Evolutionary conservation across 2,888 invertebrate species (phyloP).

Genomic region (Ophion ellenae): DNA sequence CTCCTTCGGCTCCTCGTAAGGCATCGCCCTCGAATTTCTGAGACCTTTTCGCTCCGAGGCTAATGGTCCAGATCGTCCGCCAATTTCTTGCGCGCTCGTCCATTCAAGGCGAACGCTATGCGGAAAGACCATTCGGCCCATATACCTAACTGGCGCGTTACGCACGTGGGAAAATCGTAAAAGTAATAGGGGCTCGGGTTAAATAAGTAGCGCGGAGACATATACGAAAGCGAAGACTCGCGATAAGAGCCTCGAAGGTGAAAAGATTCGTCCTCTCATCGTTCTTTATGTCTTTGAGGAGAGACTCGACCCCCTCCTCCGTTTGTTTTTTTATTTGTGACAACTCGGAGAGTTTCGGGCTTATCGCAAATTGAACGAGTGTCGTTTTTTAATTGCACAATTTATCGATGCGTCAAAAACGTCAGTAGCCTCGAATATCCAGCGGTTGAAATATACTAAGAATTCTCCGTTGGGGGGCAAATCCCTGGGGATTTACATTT

Average conservation of each 20-base stretch:
- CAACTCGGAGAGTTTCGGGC: not conserved
- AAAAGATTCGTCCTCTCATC: slow-evolving; percentile 6
- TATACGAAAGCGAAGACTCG: slow-evolving; percentile 12
- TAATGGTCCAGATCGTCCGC: slow-evolving; percentile 47
- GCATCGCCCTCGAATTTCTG: slow-evolving; percentile 49
- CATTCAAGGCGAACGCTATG: slow-evolving; percentile 29
- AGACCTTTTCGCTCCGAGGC: slow-evolving; percentile 41
- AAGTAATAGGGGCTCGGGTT: slow-evolving; percentile 50
- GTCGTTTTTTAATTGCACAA: slow-evolving; percentile 4
- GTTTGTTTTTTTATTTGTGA: not conserved
- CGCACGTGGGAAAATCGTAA: slow-evolving; percentile 50
- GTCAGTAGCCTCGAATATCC: not conserved
- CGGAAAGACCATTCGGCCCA: slow-evolving; percentile 36
- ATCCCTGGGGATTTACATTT: not conserved
- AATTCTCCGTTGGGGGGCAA: slow-evolving; percentile 19
- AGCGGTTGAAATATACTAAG: not conserved
- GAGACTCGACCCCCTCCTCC: not conserved
- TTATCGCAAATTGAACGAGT: slow-evolving; percentile 1
- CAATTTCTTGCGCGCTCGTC: slow-evolving; percentile 49
- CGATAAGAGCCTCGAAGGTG: slow-evolving; percentile 29
- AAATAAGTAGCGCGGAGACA: slow-evolving; percentile 27
- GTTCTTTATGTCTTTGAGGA: slow-evolving; percentile 7
- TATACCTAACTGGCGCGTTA: slow-evolving; percentile 29
- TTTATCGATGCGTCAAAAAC: not conserved
- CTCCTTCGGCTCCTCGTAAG: slow-evolving; percentile 11